Conservation (phyloP, 2,888 invertebrate species). For the Antheraea assamensis region DNA sequence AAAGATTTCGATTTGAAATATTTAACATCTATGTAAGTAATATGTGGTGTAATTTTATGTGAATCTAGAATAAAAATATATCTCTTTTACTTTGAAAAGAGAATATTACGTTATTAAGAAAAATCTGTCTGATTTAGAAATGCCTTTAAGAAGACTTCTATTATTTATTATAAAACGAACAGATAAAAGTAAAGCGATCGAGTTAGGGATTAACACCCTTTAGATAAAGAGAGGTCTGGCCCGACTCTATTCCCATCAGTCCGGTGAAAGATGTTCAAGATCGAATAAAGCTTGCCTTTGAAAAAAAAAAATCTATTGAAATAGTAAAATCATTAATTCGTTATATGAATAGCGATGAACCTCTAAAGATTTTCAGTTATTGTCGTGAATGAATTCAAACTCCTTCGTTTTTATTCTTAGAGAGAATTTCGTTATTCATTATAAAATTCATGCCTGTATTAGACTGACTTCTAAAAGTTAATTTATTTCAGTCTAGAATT, state of each 20-base stretch:
- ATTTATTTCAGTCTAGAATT: background rate
- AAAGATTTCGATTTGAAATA: too few relatives aligned
- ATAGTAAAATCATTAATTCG: slow-evolving; percentile 38
- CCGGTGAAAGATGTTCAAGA: slow-evolving; percentile 44
- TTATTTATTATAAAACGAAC: slow-evolving; percentile 33
- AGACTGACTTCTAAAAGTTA: background rate
- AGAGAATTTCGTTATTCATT: background rate
- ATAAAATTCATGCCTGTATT: slow-evolving; percentile 9
- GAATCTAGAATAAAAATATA: background rate
- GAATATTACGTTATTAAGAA: background rate
- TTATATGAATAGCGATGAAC: slow-evolving; percentile 40
- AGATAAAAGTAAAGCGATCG: slow-evolving; percentile 43
- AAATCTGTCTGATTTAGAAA: background rate
- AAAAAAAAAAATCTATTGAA: slow-evolving; percentile 43
- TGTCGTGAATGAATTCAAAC: slow-evolving; percentile 18
- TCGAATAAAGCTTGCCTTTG: slow-evolving; percentile 45
- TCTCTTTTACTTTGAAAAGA: background rate
- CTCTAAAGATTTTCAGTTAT: slow-evolving; percentile 28
- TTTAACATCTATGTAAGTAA: too few relatives aligned
- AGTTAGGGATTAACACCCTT: slow-evolving; percentile 49
- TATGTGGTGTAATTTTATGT: too few relatives aligned
- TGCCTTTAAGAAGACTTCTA: slow-evolving; percentile 13
- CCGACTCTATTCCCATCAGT: slow-evolving; percentile 44
- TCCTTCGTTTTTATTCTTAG: slow-evolving; percentile 3
- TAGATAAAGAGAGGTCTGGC: slow-evolving; percentile 47